Evolutionary conservation across 2,888 invertebrate species (phyloP), one percentile per base, ranked within the genome.

Genomic region (Leucophenga montana): DNA sequence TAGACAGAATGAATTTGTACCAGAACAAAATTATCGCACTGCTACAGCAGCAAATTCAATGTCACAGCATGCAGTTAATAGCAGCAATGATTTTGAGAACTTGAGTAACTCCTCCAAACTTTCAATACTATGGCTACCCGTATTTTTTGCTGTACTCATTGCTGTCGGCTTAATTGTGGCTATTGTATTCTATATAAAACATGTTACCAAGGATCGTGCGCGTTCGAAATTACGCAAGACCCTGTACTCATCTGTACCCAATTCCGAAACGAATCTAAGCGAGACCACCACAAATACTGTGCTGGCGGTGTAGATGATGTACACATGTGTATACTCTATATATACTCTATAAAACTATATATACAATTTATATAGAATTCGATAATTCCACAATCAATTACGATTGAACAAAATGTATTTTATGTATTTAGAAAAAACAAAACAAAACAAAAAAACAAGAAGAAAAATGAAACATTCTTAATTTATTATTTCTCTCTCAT

Each of bases 181-280:
- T 33, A n/a, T 33, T 6, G 44, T 39, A 8, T 39, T 39, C 39
- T 39, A 39, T 39, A 11, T 39, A 8, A 39, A 39, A 39, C 39
- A 39, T 8, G 9, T 39, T 11, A 11, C 3, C 39, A 39, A 39
- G 11, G 46, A 70, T 73, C 48, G 72, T 75, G 67, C 74, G 75
- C 50, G 68, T 72, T 54, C 71, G 0, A 62, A 79, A 74, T 59
- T 33, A 39, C 61, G 61, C n/a, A 79, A 80, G 67, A 77, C 70
- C 1, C 48, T 77, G 39, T 87, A 87, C 69, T 80, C 80, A 1
- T 78, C 80, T 59, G 81, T 87, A 68, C 85, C 86, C n/a, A 81
- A 78, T 64, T 85, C 82, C 6, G 87, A 87, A 54, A 82, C 81
- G 11, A 86, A 83, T 73, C 76, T 83, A 16, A 83, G 81, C 74